phyloP scores from a whole-genome alignment of 2,797 vertebrate species.

The Odontamblyopus lacepedii region DNA sequence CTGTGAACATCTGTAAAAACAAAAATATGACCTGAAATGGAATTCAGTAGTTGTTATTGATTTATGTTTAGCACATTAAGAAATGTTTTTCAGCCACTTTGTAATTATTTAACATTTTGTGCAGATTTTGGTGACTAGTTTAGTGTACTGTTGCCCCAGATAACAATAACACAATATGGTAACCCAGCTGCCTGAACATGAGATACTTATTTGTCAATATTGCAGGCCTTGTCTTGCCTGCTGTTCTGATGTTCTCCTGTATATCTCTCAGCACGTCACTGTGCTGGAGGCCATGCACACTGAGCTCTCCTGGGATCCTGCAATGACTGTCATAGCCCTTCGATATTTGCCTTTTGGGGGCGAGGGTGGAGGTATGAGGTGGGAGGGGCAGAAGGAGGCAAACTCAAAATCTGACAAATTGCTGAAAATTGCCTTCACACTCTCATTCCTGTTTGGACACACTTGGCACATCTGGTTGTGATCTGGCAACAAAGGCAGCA shows the following conservation, averaged over 20 bases:
- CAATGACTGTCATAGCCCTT: constrained; percentile 60
- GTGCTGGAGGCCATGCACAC: constrained; percentile 45
- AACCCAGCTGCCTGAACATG: constrained; percentile 57
- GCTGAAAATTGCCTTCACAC: constrained; percentile 85
- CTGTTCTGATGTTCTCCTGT: constrained; percentile 44
- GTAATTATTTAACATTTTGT: neutral
- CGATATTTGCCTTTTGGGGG: constrained; percentile 71
- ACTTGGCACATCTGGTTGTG: constrained; percentile 84
- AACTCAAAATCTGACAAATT: constrained; percentile 86
- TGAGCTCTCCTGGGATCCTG: constrained; percentile 41
- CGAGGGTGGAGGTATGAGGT: constrained; percentile 33
- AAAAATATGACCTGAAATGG: neutral
- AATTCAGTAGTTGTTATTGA: neutral
- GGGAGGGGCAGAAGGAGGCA: constrained; percentile 20
- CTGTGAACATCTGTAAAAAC: neutral
- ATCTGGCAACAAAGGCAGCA: constrained; percentile 80
- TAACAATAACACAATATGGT: constrained; percentile 20
- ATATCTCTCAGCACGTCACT: constrained; percentile 60
- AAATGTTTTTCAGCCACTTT: neutral
- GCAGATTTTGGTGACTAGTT: constrained; percentile 24
- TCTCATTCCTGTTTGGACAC: constrained; percentile 82
- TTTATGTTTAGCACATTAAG: neutral
- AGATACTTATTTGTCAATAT: constrained; percentile 67
- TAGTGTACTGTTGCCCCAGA: constrained; percentile 36
- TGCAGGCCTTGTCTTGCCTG: constrained; percentile 64